These are phyloP conservation scores for Morpho achilles DNA, from an alignment of 2,888 invertebrate genomes.

Conservation along the genomic window DNA sequence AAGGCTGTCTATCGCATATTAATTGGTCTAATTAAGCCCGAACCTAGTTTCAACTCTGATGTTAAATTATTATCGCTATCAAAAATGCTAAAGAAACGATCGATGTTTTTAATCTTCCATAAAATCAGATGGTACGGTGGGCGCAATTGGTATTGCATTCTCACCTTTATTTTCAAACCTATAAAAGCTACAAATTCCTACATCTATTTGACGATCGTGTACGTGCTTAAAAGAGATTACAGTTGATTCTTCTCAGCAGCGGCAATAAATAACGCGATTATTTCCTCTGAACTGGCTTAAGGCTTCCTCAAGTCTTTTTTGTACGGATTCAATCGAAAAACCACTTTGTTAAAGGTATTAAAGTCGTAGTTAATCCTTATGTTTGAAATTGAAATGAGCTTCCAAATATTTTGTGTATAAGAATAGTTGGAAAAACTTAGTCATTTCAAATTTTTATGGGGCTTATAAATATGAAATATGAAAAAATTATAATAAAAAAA, in stretches of 20 bases:
- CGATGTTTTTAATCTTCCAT: slow-evolving; percentile 66
- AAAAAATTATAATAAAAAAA: no score
- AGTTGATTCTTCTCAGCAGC: slow-evolving; percentile 56
- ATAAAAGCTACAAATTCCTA: slow-evolving; percentile 14
- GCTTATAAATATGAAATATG: no score
- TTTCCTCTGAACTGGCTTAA: slow-evolving; percentile 64
- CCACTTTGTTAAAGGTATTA: slow-evolving; percentile 60
- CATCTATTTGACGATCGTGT: slow-evolving; percentile 11
- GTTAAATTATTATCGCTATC: slow-evolving; percentile 47
- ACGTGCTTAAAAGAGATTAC: slow-evolving; percentile 71
- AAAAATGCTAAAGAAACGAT: slow-evolving; percentile 61
- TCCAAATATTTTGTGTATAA: slow-evolving; percentile 18
- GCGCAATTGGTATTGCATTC: slow-evolving; percentile 1
- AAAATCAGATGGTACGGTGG: slow-evolving; percentile 53
- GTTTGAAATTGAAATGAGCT: slow-evolving; percentile 24
- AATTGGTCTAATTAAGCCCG: slow-evolving; percentile 46
- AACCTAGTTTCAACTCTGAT: slow-evolving; percentile 42
- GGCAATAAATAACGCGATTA: slow-evolving; percentile 76
- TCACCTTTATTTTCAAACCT: not conserved
- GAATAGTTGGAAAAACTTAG: slow-evolving; percentile 1
- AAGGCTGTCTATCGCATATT: slow-evolving; percentile 33
- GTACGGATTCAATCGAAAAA: slow-evolving; percentile 56
- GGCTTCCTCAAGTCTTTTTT: slow-evolving; percentile 51
- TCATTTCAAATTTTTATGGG: no score
- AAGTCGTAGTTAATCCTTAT: slow-evolving; percentile 26